Evolutionary conservation across 2,888 invertebrate species (phyloP).

Genomic region (Caenorhabditis wallacei): DNA sequence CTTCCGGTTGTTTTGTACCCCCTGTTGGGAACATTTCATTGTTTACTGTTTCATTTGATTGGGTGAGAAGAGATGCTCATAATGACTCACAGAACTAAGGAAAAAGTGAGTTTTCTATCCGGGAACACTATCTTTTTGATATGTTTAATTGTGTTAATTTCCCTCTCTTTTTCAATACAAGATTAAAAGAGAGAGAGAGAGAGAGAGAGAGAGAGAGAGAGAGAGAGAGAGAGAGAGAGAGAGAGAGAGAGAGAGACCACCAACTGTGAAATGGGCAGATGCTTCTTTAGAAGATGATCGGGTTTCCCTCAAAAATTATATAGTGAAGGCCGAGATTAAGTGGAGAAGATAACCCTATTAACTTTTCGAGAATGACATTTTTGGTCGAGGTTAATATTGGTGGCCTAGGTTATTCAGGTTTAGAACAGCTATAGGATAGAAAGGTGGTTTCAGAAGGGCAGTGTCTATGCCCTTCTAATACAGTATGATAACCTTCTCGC

Average conservation of each 20-base stretch:
- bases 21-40: neutral
- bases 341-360: slow-evolving; percentile 20
- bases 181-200: neutral
- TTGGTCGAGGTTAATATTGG: neutral
- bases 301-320: slow-evolving; percentile 1
- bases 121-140: neutral
- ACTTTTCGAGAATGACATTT: neutral
- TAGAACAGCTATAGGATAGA: no score
- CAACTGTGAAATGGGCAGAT: slow-evolving; percentile 30
- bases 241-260: slow-evolving; percentile 10
- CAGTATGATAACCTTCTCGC: neutral
- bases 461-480: no score
- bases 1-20: slow-evolving; percentile 34
- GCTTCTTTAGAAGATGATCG: slow-evolving; percentile 6
- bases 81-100: neutral
- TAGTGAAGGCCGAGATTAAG: slow-evolving; percentile 19
- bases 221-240: no score
- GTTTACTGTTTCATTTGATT: neutral
- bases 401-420: neutral
- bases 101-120: neutral
- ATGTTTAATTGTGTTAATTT: neutral
- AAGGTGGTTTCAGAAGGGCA: no score
- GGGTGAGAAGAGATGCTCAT: no score
- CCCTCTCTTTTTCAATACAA: neutral
- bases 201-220: no score